Evolutionary conservation across 2,888 invertebrate species (phyloP), one percentile per base, ranked within the genome.

Genomic region (Chymomyza amoena): DNA sequence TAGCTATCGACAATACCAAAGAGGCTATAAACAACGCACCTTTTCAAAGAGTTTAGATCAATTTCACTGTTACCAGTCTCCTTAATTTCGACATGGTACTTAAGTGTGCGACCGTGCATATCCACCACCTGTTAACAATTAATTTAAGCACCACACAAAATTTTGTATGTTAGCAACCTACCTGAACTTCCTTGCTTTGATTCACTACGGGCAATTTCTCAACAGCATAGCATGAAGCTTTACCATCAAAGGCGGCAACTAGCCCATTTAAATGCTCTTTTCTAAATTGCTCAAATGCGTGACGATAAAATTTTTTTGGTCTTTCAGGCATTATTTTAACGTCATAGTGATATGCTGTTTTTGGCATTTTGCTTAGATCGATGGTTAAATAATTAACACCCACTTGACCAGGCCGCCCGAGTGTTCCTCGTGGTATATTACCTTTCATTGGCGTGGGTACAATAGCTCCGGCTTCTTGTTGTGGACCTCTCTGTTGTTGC

Each of bases 271-370:
- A 93, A 63, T 73, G 67, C 45, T 88, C 81, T 0, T 73, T 39
- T 6, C 92, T 91, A 4, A 91, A 92, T 3, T 75, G 72, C 3
- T 90, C 87, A 75, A 94, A 93, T 0, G 93, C 94, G 0, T 73
- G 63, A 0, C 94, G 91, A 65, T 94, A 82, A 77, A 95, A 91
- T 79, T 93, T 94, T 80, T 95, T 96, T 0, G 96, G 96, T 57
- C 91, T 93, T 16, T 96, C 95, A 0, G 96, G 96, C 1, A 89
- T 92, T 50, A 96, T 93, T 0, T 91, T 92, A 0, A 97, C 95
- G 83, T 99, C 98, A 90, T 99, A 99, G 86, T 99, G 98, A 86
- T 93, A 91, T 89, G 93, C 93, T 0, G 77, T 79, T 6, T 88
- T 75, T 6, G 93, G 91, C 57, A 93, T 92, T 70, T 92, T 91